Evolutionary conservation across 2,888 invertebrate species (phyloP), one percentile per base, ranked within the genome.

Genomic region (Sarcophaga caerulescens): DNA sequence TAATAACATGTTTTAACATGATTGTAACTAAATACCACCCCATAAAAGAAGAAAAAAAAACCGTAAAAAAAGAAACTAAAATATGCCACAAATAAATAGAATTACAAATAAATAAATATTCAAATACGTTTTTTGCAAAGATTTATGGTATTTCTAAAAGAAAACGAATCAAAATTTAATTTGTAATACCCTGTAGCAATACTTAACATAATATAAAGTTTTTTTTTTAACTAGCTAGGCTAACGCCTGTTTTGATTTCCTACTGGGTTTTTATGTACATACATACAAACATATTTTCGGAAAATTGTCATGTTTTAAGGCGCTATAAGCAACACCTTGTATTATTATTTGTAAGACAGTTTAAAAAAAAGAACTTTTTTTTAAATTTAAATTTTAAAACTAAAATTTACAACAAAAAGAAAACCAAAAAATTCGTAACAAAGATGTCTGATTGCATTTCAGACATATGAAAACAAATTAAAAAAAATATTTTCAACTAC

Each of bases 291-390:
- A 21, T 44, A 19, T 71, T 47, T 6, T 71, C 45, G 12, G 21
- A 21, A 80, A 77, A 86, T 65, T 86, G 84, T 81, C 86, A 78
- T 86, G 86, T 81, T 86, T 77, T 77, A 77, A 84, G 86, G 81
- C 86, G 86, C 84, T 78, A 86, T 78, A 75, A 78, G 75, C 78
- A 78, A 84, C 86, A 84, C 81, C 81, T 86, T 86, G 84, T 86
- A 77, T 75, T 45, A 78, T 75, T 81, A 65, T 86, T 81, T 81
- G 81, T 75, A 57, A 71, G 45, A 84, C 71, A 84, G 17, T 78
- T 68, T 74, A 44, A 14, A 52, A 35, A 73, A 35, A 35, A 35
- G 6, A 2, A 1, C 2, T n/a, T 17, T 21, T 14, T 8, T 68
- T 65, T 68, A 52, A 47, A 11, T 65, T 83, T 83, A 59, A 52